Conservation (phyloP, 2,888 invertebrate species). For the Sepiola atlantica region DNA sequence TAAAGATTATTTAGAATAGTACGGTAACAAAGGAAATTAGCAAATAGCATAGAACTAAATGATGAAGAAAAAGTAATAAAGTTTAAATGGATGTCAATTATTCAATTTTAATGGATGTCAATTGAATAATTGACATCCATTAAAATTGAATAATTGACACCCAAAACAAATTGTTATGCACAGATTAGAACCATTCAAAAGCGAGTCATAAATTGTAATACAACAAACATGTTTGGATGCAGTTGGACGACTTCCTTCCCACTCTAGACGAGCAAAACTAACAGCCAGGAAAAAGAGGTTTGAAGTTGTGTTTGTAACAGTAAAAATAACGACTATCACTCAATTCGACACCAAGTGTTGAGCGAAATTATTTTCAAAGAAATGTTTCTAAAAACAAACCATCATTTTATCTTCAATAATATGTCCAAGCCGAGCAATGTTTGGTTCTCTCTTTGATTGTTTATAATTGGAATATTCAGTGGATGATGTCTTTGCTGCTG, state of each 20-base stretch:
- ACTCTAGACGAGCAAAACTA: background rate
- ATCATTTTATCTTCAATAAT: background rate
- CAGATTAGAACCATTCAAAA: no score
- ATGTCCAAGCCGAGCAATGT: constrained; percentile 22
- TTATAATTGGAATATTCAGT: background rate
- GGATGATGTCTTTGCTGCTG: background rate
- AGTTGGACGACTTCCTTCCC: background rate
- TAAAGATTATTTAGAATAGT: no score
- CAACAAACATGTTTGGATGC: no score
- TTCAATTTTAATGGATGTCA: no score
- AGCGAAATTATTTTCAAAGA: background rate
- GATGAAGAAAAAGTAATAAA: background rate
- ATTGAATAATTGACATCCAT: no score
- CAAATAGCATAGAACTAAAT: background rate
- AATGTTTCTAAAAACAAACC: constrained; percentile 6
- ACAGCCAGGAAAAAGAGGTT: no score
- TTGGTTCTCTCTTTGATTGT: background rate
- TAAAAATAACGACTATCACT: no score
- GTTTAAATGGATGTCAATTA: background rate
- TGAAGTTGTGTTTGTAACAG: no score
- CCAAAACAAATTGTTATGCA: background rate
- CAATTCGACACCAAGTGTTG: no score
- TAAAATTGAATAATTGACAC: no score
- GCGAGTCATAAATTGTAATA: no score
- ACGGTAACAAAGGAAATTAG: no score